Evolutionary conservation across 2,888 invertebrate genomes (phyloP).

Genomic region (Noctua fimbriata): DNA sequence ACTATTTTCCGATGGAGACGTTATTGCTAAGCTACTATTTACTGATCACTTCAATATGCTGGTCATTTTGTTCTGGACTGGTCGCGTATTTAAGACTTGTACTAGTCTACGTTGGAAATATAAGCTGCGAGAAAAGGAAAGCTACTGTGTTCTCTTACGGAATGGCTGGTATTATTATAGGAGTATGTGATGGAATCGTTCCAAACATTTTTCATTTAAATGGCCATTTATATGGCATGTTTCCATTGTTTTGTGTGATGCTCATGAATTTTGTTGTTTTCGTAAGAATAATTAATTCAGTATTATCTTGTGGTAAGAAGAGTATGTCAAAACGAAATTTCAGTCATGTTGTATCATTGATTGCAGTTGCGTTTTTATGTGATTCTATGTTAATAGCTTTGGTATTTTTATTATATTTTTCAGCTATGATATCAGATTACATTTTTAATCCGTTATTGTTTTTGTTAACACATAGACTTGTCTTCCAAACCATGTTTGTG

Average conservation of each 20-base stretch:
- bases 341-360: slow-evolving; percentile 45
- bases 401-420: neutral
- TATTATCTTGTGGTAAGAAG: slow-evolving; percentile 47
- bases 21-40: slow-evolving; percentile 2
- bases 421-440: rapidly evolving
- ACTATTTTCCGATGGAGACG: rapidly evolving
- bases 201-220: neutral
- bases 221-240: neutral
- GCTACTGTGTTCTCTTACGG: slow-evolving; percentile 43
- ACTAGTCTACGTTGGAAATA: slow-evolving; percentile 42
- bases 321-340: slow-evolving; percentile 43
- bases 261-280: slow-evolving; percentile 40
- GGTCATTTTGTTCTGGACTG: slow-evolving; percentile 57
- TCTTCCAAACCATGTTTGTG: slow-evolving; percentile 49
- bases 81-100: slow-evolving; percentile 58
- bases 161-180: slow-evolving; percentile 3
- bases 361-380: slow-evolving; percentile 54
- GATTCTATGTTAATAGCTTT: slow-evolving; percentile 47
- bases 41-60: slow-evolving; percentile 35
- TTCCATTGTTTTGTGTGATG: slow-evolving; percentile 5
- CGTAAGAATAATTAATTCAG: slow-evolving; percentile 43
- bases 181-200: slow-evolving; percentile 22
- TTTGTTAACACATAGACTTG: slow-evolving; percentile 41
- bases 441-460: neutral
- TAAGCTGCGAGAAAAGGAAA: slow-evolving; percentile 52